Evolutionary conservation across 2,797 vertebrate species (phyloP), one percentile per base, ranked within the genome.

Genomic region (Merluccius polli): DNA sequence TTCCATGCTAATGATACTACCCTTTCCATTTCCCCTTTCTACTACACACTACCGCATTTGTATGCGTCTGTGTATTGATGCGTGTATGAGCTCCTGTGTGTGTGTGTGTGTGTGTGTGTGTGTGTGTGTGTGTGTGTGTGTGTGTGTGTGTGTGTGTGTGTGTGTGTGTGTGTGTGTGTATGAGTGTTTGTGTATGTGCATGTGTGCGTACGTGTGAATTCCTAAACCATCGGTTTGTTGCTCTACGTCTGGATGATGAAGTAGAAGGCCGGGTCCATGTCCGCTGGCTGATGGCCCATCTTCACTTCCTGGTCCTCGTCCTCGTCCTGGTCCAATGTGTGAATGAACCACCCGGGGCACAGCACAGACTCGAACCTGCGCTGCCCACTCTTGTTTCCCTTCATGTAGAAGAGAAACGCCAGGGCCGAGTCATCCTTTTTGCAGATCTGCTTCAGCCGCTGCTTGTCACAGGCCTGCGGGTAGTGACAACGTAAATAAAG

Each of bases 321-420:
- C n/a, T 8, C 1, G 0, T 85, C 35, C 7, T 72, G 16, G 35
- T 74, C 70, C 75, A 15, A 16, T 0, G 90, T 78, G 3, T 90
- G 84, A 70, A 95, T 94, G 84, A 93, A 94, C 92, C 93, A 94
- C 11, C 92, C 92, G 0, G 0, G 16, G 75, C 89, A 79, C 67
- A 86, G 80, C 5, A 85, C 93, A 0, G 94, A 95, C 81, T 95
- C 93, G 67, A 95, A 95, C 4, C 2, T 87, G 0, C 78, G 81
- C n/a, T 65, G 32, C 0, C 21, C 36, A 0, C 79, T 73, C 1
- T 0, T n/a, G 3, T 74, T 48, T 0, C 67, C n/a, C 68, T 86
- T 92, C 94, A 94, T 94, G 88, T 92, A 95, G 87, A 95, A 95
- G 73, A 95, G 81, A 68, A 90, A 94, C 0, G 90, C 80, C 72